A percentile compares a stretch with the other conserved stretches of the same genome.
Conservation (phyloP, 2,797 vertebrate species). For the Sandelia bainsii region DNA sequence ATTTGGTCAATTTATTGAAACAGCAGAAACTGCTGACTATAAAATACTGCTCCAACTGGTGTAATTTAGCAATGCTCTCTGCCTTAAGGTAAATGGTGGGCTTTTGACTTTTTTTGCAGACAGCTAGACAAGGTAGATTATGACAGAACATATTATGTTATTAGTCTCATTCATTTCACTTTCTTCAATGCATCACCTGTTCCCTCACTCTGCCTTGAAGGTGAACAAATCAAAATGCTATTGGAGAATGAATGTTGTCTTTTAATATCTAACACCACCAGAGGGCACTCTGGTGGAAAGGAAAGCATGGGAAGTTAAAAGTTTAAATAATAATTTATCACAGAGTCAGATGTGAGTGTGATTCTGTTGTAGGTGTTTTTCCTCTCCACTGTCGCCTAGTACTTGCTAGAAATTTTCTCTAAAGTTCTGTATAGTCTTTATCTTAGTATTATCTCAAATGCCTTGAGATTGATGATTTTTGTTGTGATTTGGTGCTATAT, state of each 20-base stretch:
- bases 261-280: conserved; percentile 41
- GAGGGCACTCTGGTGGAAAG: conserved; percentile 22
- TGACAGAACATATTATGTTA: conserved; percentile 6
- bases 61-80: conserved; percentile 25
- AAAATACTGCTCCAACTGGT: conserved; percentile 44
- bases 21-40: conserved; percentile 46
- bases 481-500: too few relatives aligned
- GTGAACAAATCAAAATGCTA: not conserved
- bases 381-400: too few relatives aligned
- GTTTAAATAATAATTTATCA: not conserved
- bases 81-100: conserved; percentile 33
- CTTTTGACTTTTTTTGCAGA: conserved; percentile 12
- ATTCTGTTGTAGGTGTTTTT: too few relatives aligned
- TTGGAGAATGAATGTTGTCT: conserved; percentile 26
- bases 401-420: too few relatives aligned
- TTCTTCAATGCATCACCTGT: not conserved
- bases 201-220: not conserved
- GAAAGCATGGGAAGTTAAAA: not conserved
- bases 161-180: not conserved
- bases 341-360: not conserved
- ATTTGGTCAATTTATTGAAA: conserved; percentile 56
- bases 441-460: too few relatives aligned
- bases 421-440: too few relatives aligned
- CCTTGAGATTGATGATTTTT: too few relatives aligned
- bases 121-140: not conserved